Evolutionary conservation across 2,797 vertebrate genomes (phyloP), one percentile per base, ranked within the genome.

Genomic region (Brachymystax lenok): DNA sequence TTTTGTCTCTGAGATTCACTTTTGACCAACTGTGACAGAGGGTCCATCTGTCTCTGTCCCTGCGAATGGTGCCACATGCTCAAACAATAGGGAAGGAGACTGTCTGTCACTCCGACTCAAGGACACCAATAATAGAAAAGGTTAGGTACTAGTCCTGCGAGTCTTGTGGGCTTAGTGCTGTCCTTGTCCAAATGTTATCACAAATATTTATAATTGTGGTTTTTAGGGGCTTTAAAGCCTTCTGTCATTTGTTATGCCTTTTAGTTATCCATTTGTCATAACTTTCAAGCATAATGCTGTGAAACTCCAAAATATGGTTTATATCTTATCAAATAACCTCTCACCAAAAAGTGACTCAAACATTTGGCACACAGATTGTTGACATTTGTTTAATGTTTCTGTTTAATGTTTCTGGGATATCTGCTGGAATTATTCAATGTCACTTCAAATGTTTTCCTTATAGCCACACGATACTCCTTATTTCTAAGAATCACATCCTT

Each of bases 1-100:
- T 28, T 71, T 68, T 69, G 68, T 56, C 73, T 77, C 19, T 61
- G 46, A 75, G 52, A 76, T 51, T 69, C 17, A 33, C 70, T 67
- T 24, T 61, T 67, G 19, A 73, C 28, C 13, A 56, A 50, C 35
- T 69, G 75, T 70, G 66, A 68, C 46, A 71, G 64, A 63, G 51
- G 51, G 17, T 21, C 66, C 52, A 73, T 68, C 63, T 67, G 64
- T 77, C 68, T 54, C 19, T 24, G 63, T 4, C 6, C 56, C 19
- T 28, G 46, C 6, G 56, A 17, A 66, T 19, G 24, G n/a, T n/a
- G 40, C 40, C 19, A 21, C 19, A 50, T 50, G 59, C 16, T 52
- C 30, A 69, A 30, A 67, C 51, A 33, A 35, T 16, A 35, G 52
- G 6, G 28, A 5, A 4, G 52, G 33, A 10, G 16, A 46, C 52